Conservation (phyloP, 1,140 invertebrate species). For the Zaprionus gabonicus region DNA sequence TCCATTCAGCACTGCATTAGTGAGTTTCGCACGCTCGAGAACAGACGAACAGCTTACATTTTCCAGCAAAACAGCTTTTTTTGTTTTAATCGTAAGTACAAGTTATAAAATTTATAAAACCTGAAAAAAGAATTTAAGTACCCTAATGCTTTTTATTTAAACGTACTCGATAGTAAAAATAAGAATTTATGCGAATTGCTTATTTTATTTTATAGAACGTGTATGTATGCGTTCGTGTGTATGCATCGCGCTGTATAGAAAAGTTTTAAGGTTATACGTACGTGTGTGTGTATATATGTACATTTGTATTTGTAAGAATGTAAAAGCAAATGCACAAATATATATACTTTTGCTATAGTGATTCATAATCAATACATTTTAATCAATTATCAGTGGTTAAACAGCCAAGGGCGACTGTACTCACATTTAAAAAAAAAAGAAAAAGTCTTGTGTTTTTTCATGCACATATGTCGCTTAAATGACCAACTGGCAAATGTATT, state of each 20-base stretch:
- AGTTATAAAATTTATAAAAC: neutral
- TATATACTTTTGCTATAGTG: constrained; percentile 4
- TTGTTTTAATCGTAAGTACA: constrained; percentile 80
- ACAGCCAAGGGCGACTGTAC: constrained; percentile 55
- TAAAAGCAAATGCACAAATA: no score
- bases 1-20: constrained; percentile 29
- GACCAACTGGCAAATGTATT: neutral
- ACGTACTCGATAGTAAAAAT: neutral
- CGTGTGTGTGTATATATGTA: constrained; percentile 9
- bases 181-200: neutral
- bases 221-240: neutral
- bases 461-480: neutral
- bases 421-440: constrained; percentile 57
- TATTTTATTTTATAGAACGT: neutral
- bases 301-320: neutral
- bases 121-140: neutral
- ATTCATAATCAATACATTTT: constrained; percentile 39
- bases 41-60: constrained; percentile 54
- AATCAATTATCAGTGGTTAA: constrained; percentile 28
- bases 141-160: neutral
- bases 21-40: constrained; percentile 33
- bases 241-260: constrained; percentile 16
- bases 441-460: neutral
- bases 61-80: constrained; percentile 81
- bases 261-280: constrained; percentile 12